phyloP scores from a whole-genome alignment of 2,888 invertebrate species.

The Tribolium freemani region DNA sequence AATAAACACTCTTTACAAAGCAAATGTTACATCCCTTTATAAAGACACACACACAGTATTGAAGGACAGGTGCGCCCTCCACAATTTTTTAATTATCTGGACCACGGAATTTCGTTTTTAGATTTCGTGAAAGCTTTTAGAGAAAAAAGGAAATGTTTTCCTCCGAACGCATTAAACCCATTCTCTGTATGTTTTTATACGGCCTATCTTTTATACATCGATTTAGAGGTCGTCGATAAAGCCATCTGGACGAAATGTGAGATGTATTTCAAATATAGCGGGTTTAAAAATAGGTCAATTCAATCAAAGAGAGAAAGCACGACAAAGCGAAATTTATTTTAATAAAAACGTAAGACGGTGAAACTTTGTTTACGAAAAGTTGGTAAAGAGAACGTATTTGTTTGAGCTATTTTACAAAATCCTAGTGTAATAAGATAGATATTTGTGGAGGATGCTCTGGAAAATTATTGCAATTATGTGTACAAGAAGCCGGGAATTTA shows the following conservation, averaged over 20 bases:
- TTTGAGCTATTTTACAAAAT: not conserved
- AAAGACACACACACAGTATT: not conserved
- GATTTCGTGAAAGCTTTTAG: not conserved
- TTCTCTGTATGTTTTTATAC: conserved; percentile 1
- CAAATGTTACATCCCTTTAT: not conserved
- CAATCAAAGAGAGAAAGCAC: not conserved
- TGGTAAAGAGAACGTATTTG: not conserved
- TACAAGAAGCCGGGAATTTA: not conserved
- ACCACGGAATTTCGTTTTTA: not conserved
- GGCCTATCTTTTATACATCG: conserved; percentile 14
- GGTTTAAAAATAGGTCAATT: not conserved
- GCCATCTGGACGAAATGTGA: conserved; percentile 27
- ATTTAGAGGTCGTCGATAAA: conserved; percentile 16
- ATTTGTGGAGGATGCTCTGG: not conserved
- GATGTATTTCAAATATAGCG: conserved; percentile 12
- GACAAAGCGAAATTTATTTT: no score
- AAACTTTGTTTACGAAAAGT: not conserved
- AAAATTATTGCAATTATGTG: not conserved
- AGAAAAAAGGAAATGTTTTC: not conserved
- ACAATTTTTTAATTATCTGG: not conserved
- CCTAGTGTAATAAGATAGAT: not conserved
- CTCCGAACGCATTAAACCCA: not conserved
- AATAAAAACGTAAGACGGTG: no score
- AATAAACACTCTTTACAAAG: not conserved
- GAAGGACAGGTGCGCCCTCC: not conserved